Conservation (phyloP, 2,888 invertebrate species). For the Rhopalosiphum nymphaeae region DNA sequence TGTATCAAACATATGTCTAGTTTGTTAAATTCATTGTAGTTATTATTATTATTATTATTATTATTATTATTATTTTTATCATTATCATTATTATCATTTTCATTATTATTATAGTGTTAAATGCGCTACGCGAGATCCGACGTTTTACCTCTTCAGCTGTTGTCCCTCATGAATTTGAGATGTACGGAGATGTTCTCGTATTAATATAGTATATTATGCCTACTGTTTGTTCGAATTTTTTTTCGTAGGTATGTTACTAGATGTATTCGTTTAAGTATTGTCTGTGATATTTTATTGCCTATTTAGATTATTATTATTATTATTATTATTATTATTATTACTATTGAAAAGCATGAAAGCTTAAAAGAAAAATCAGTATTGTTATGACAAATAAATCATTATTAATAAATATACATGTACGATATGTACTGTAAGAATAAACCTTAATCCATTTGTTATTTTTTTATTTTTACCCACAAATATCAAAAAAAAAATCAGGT, state of each 20-base stretch:
- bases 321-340: conserved; percentile 46
- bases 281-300: conserved; percentile 63
- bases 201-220: conserved; percentile 18
- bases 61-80: conserved; percentile 20
- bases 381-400: conserved; percentile 58
- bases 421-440: conserved; percentile 16
- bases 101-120: conserved; percentile 30
- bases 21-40: conserved; percentile 59
- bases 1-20: conserved; percentile 23
- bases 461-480: neutral
- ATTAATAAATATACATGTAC: conserved; percentile 47
- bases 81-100: conserved; percentile 24
- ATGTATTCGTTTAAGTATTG: conserved; percentile 50
- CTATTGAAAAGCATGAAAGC: conserved; percentile 43
- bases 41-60: conserved; percentile 17
- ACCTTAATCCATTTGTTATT: neutral
- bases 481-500: neutral
- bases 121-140: conserved; percentile 3
- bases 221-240: conserved; percentile 43
- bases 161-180: conserved; percentile 6
- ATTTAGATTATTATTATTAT: conserved; percentile 61
- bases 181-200: neutral
- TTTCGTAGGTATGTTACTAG: conserved; percentile 2
- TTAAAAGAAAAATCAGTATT: conserved; percentile 55
- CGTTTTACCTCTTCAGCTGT: conserved; percentile 15